Base-by-base conservation (phyloP, 2,888 invertebrate genomes). In the Peribatodes rhomboidaria region DNA sequence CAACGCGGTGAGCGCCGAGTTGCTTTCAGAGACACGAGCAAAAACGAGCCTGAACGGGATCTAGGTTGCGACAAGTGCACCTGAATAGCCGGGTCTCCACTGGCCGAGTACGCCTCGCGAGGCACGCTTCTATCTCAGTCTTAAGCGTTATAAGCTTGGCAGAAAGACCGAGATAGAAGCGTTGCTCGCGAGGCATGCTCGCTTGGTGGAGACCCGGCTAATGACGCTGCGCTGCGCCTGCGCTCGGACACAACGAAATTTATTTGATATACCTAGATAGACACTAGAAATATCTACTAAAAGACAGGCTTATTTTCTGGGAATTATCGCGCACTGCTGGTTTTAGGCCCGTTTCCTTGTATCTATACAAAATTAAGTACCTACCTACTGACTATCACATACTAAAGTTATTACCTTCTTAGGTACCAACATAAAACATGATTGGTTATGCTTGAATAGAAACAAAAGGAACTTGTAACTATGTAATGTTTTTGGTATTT, bases 61-160 rank as follows among this genome's bases (percentile, higher is more conserved):
- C 85, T 92, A 87, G 91, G 92, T 90, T 90, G 86, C 82, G 79
- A 80, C 90, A 89, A 87, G 89, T 90, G 90, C 85, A 84, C 81
- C 81, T 79, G n/a, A 39, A n/a, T n/a, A n/a, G n/a, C n/a, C n/a
- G n/a, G n/a, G n/a, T n/a, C n/a, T n/a, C n/a, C n/a, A n/a, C n/a
- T n/a, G n/a, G n/a, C n/a, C n/a, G n/a, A n/a, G n/a, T n/a, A n/a
- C n/a, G n/a, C n/a, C n/a, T n/a, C n/a, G n/a, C n/a, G n/a, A n/a
- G n/a, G n/a, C n/a, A n/a, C n/a, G n/a, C n/a, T n/a, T n/a, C n/a
- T n/a, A n/a, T n/a, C n/a, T n/a, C n/a, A n/a, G n/a, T n/a, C n/a
- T n/a, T n/a, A n/a, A n/a, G n/a, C n/a, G n/a, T n/a, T n/a, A n/a
- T n/a, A n/a, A n/a, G n/a, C n/a, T n/a, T n/a, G n/a, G n/a, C n/a